Percentiles rank a stretch among this genome's conserved stretches.
phyloP scores from a whole-genome alignment of 2,797 vertebrate genomes.

The Linurgus olivaceus region DNA sequence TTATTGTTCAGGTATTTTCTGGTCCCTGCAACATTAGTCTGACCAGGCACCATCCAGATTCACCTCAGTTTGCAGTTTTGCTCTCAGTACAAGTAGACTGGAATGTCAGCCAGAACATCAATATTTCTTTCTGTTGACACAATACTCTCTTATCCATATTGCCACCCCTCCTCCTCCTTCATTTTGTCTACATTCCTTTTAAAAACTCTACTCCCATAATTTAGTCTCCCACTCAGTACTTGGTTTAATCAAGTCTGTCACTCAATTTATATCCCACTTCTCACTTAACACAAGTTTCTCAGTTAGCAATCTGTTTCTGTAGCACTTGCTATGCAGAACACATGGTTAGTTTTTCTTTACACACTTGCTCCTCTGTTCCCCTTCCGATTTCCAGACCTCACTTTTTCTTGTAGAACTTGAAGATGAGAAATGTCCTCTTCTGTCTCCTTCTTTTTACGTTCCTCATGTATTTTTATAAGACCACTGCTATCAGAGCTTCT shows the following conservation, averaged over 20 bases:
- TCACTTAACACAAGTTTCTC: conserved; percentile 42
- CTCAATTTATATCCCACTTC: conserved; percentile 58
- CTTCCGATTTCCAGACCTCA: not conserved
- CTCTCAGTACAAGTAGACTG: conserved; percentile 6
- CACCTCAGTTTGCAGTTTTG: conserved; percentile 19
- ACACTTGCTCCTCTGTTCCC: not conserved
- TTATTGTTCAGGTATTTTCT: not conserved
- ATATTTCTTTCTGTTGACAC: conserved; percentile 69
- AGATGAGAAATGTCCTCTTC: not conserved
- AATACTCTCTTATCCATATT: conserved; percentile 58
- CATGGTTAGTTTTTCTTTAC: conserved; percentile 36
- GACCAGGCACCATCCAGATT: not conserved
- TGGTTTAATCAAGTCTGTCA: conserved; percentile 70
- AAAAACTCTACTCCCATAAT: conserved; percentile 45
- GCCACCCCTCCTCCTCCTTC: conserved; percentile 41
- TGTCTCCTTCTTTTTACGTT: not conserved
- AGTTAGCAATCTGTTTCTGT: conserved; percentile 56
- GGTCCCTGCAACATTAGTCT: not conserved
- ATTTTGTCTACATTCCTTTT: conserved; percentile 41
- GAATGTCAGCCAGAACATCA: conserved; percentile 60
- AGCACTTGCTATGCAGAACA: conserved; percentile 36
- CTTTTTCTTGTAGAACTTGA: not conserved
- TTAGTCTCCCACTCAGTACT: conserved; percentile 67
- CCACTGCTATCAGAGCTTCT: not conserved
- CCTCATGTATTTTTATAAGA: not conserved